Conservation (phyloP, 2,888 invertebrate species). For the Anthoptus insignis region DNA sequence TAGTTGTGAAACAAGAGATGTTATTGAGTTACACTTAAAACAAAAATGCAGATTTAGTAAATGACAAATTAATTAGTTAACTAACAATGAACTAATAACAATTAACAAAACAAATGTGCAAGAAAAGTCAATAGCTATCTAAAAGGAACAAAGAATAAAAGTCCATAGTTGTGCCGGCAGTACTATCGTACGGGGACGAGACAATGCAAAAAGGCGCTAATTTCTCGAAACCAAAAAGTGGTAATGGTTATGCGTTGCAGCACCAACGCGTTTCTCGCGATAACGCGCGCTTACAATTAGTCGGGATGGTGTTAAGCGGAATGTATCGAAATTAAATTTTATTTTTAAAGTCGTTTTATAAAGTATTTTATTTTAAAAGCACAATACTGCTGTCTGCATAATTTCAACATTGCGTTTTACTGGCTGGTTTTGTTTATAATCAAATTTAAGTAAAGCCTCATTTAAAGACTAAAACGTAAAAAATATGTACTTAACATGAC, state of each 20-base stretch:
- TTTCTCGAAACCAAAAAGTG: conserved; percentile 84
- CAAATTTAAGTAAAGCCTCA: too few species aligned
- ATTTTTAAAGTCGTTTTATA: conserved; percentile 16
- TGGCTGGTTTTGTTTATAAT: too few species aligned
- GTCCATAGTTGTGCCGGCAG: conserved; percentile 17
- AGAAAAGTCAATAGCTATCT: conserved; percentile 29
- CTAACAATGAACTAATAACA: neutral
- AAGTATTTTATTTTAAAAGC: conserved; percentile 2
- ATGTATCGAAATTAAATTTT: conserved; percentile 40
- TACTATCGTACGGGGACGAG: conserved; percentile 58
- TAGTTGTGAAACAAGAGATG: too few species aligned
- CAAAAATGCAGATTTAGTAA: neutral
- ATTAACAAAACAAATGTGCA: conserved; percentile 15
- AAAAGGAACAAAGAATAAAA: conserved; percentile 31
- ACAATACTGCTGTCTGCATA: neutral
- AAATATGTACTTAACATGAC: too few species aligned
- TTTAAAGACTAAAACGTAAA: too few species aligned
- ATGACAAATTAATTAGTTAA: neutral
- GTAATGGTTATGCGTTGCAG: conserved; percentile 86
- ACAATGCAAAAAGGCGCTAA: conserved; percentile 86
- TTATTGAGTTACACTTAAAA: too few species aligned
- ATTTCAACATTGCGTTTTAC: too few species aligned
- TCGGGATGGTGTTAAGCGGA: conserved; percentile 66
- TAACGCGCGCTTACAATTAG: conserved; percentile 86
- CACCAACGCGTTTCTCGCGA: conserved; percentile 84